Base-by-base conservation (phyloP, 2,797 vertebrate species). In the Intellagama lesueurii region DNA sequence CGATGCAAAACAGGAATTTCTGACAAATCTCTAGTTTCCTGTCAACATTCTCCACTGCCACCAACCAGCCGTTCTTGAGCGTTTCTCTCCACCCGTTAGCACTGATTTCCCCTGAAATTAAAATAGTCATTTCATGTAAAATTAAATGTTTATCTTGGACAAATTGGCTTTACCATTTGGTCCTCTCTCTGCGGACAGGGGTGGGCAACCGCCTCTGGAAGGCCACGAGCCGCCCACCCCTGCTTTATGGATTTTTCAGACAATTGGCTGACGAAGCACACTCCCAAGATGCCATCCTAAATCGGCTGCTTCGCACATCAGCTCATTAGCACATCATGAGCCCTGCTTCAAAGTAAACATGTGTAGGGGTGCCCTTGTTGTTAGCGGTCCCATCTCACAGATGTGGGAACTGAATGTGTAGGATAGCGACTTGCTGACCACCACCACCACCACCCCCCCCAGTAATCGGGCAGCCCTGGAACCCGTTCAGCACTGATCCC, bases 1-100 rank as follows among this genome's bases (percentile, higher is more conserved):
- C 40, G 11, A 8, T 30, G 88, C 26, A 87, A 78, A 90, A 87
- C 85, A 86, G 73, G 83, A 80, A 89, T n/a, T 14, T 73, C 49
- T 85, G 83, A 56, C 83, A 28, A 28, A n/a, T 47, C 44, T 0
- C 5, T 0, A 2, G 26, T 12, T 89, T 85, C 82, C 82, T 89
- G 88, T 49, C 19, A 9, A 30, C 24, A 5, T 1, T 11, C 4
- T 4, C 69, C 19, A 5, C 24, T 1, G 1, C 52, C 12, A 28
- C 47, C 77, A 79, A 79, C 16, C 30, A 52, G 73, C 7, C 47
- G 24, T 24, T n/a, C 44, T 12, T 7, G 44, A 76, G 30, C 64
- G 3, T 4, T n/a, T 17, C 35, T 19, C n/a, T 75, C 26, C 30
- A 40, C 30, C 49, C 32, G 47, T 30, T 1, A 8, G 17, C 30